Base-by-base conservation (phyloP, 2,113 vertebrate species). In the Charina bottae region DNA sequence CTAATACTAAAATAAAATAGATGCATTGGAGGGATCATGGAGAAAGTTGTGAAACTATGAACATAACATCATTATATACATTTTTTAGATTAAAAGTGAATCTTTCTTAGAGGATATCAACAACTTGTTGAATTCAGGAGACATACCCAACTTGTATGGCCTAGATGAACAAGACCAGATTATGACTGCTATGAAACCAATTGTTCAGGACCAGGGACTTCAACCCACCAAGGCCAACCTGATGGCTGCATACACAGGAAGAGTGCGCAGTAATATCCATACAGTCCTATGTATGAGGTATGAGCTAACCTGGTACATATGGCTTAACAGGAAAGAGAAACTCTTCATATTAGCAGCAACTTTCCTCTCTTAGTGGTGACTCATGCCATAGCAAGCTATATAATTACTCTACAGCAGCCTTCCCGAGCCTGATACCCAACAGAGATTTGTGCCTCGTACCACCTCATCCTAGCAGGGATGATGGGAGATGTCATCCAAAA, bases 271-370 rank as follows among this genome's bases (percentile, higher is more conserved):
- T 93, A 99, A 99, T 92, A 98, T 98, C 95, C 98, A 99, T 93
- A 95, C 98, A 93, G 99, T 99, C 58, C 97, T 99, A 55, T 99
- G 98, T 96, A 99, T 99, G 99, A 99, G 98, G 99, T 99, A 95
- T 1, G 84, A 7, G 37, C 42, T 33, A 55, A 23, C 42, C 23
- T 84, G 17, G 21, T 54, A 23, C 2, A 42, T 85, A 42, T 28
- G 6, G 11, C n/a, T 21, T 83, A 84, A 56, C 72, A 19, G 6
- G 24, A 37, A 78, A 72, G 33, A 83, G 24, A 26, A 56, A 24
- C 54, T 10, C 26, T 78, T 62, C 62, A 87, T n/a, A 4, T 37
- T 87, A 83, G 12, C 49, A 62, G 21, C n/a, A 62, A 28, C 62
- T 87, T 87, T 78, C 42, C 21, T 68, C 21, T 33, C 59, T 72